Conservation (phyloP, 1,140 invertebrate genomes). For the Pemphigus obesinymphae region DNA sequence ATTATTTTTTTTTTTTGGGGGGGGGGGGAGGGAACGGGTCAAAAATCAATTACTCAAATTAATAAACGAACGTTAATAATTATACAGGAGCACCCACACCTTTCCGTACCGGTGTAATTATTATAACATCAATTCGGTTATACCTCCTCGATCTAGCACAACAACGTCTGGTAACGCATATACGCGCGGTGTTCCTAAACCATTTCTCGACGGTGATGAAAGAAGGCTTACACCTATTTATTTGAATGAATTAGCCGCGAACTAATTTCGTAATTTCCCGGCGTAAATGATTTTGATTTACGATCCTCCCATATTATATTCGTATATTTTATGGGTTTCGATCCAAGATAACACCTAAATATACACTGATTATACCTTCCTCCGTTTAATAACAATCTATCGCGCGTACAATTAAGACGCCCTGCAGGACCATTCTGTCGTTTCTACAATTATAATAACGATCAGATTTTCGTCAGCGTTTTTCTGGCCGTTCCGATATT, state of each 20-base stretch:
- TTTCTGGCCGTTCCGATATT: neutral
- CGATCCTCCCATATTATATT: neutral
- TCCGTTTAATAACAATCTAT: neutral
- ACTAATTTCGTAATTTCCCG: neutral
- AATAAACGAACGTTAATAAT: neutral
- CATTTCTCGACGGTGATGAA: neutral
- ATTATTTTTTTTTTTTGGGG: too few species aligned
- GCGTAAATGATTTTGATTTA: neutral
- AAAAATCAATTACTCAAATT: constrained; percentile 5
- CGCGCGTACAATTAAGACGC: neutral
- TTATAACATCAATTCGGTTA: neutral
- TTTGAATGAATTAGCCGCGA: neutral
- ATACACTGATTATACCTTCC: neutral
- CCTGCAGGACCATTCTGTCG: neutral
- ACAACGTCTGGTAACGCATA: neutral
- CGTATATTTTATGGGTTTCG: too few species aligned
- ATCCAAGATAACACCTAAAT: constrained; percentile 7
- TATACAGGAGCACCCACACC: neutral
- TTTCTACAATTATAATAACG: neutral
- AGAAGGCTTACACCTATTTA: neutral
- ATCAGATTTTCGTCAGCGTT: neutral
- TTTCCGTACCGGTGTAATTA: neutral
- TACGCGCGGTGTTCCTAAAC: neutral
- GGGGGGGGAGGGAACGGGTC: too few species aligned
- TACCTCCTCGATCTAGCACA: neutral